Conservation (phyloP, 2,888 invertebrate species). For the Epinotia bilunana region DNA sequence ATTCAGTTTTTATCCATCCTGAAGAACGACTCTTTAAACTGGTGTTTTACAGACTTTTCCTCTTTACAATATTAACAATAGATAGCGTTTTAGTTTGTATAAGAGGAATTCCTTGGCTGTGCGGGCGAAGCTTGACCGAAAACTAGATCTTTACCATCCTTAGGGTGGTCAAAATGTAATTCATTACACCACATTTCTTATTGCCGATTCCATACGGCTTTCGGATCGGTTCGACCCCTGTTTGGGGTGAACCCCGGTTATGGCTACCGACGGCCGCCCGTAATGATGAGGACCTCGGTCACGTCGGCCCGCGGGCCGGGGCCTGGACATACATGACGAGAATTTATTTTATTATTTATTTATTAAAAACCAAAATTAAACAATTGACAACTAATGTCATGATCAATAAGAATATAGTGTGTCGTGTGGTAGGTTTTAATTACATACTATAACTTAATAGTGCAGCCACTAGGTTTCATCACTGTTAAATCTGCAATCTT, state of each 20-base stretch:
- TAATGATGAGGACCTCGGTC: not conserved
- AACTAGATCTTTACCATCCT: not conserved
- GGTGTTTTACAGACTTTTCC: too few species aligned
- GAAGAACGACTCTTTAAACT: too few species aligned
- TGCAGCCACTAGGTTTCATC: too few species aligned
- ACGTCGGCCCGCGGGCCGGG: not conserved
- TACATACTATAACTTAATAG: too few species aligned
- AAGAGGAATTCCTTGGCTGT: not conserved
- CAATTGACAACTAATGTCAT: too few species aligned
- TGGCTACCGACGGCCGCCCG: not conserved
- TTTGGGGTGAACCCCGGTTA: not conserved
- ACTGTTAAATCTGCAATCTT: too few species aligned
- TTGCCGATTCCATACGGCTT: not conserved
- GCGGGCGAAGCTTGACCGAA: not conserved
- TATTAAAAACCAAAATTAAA: too few species aligned
- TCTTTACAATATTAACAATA: too few species aligned
- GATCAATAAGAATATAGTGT: not conserved
- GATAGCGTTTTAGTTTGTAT: not conserved
- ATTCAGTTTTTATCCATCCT: too few species aligned
- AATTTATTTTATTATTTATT: too few species aligned
- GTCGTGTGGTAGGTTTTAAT: too few species aligned
- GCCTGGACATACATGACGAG: not conserved
- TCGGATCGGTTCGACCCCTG: not conserved
- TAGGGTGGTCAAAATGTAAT: conserved; percentile 8
- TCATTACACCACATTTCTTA: not conserved